Conservation (phyloP, 2,797 vertebrate genomes). For the Chaetophractus vellerosus region DNA sequence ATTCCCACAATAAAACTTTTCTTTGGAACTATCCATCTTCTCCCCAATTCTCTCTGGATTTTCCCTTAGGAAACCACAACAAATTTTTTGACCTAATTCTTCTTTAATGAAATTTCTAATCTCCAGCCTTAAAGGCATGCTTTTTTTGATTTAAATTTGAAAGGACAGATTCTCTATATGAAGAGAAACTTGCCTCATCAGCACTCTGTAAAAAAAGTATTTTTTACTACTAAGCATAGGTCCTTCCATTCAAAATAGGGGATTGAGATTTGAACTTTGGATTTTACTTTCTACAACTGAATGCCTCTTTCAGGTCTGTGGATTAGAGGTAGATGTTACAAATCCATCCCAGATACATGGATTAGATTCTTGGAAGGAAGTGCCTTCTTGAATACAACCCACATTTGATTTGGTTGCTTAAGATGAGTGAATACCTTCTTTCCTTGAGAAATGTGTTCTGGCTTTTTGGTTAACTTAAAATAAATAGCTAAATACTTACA, state of each 20-base stretch:
- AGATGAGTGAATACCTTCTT: constrained; percentile 17
- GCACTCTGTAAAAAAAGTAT: background rate
- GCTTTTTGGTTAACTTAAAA: background rate
- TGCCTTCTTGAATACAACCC: background rate
- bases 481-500: background rate
- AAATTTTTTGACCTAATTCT: background rate
- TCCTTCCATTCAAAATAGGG: background rate
- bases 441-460: constrained; percentile 35
- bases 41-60: background rate
- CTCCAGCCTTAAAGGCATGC: background rate
- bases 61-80: background rate
- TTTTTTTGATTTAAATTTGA: constrained; percentile 19
- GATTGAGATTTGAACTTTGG: background rate
- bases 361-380: background rate
- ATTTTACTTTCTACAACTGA: background rate
- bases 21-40: background rate
- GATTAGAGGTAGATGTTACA: background rate
- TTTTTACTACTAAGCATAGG: background rate
- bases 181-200: background rate
- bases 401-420: background rate
- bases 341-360: background rate
- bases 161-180: background rate
- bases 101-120: background rate
- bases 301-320: background rate
- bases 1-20: background rate